A percentile compares a stretch with the other conserved stretches of the same genome.
phyloP scores from a whole-genome alignment of 2,888 invertebrate genomes.

The Macaria notata region DNA sequence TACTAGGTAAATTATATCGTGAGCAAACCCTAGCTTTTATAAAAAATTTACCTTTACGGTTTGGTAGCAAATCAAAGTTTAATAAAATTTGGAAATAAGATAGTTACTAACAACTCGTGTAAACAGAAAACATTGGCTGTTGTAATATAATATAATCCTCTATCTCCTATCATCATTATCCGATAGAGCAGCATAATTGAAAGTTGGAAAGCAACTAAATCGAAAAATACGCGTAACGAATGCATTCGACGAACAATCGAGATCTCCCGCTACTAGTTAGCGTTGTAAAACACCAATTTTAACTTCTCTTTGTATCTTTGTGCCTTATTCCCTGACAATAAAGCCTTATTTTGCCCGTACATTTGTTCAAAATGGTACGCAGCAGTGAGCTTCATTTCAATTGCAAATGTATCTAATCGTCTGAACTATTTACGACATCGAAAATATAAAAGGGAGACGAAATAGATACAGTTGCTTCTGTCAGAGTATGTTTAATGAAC shows the following conservation, averaged over 20 bases:
- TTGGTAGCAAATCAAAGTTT: too few relatives aligned
- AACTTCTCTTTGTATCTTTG: too few relatives aligned
- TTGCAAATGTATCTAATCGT: conserved; percentile 14
- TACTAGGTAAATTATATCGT: too few relatives aligned
- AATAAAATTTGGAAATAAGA: too few relatives aligned
- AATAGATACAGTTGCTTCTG: neutral
- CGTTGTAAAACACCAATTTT: neutral
- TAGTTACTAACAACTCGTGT: too few relatives aligned
- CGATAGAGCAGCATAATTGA: conserved; percentile 2
- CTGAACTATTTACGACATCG: conserved; percentile 46
- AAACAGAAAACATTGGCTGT: too few relatives aligned
- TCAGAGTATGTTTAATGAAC: neutral
- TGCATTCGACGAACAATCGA: conserved; percentile 16
- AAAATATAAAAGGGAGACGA: conserved; percentile 27
- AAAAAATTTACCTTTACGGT: too few relatives aligned
- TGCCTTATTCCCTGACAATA: too few relatives aligned
- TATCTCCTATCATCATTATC: neutral
- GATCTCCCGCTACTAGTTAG: conserved; percentile 6
- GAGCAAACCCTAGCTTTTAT: too few relatives aligned
- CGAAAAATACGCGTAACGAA: conserved; percentile 18
- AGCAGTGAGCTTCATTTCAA: conserved; percentile 8
- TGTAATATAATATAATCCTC: too few relatives aligned
- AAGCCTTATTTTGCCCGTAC: too few relatives aligned
- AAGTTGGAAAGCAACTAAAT: conserved; percentile 11
- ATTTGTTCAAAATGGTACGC: too few relatives aligned